Evolutionary conservation across 2,797 vertebrate genomes (phyloP).

Genomic region (Pteropus rufus): DNA sequence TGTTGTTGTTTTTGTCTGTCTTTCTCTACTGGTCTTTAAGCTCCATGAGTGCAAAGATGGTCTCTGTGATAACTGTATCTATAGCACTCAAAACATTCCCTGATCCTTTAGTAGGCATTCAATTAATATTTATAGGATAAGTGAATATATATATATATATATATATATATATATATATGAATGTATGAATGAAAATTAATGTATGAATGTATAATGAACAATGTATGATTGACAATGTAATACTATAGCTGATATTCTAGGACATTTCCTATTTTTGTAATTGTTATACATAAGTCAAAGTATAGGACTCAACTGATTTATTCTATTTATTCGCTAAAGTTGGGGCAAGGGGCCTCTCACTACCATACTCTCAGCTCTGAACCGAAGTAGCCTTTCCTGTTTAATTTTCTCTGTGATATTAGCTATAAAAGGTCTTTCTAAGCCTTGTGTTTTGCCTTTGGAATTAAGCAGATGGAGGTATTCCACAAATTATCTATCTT

Average conservation of each 20-base stretch:
- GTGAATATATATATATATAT: background rate
- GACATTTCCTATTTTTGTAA: background rate
- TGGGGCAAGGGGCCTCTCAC: background rate
- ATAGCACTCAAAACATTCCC: background rate
- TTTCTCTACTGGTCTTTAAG: background rate
- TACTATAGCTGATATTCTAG: background rate
- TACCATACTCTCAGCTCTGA: background rate
- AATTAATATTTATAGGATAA: background rate
- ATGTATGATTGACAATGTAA: background rate
- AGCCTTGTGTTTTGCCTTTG: background rate
- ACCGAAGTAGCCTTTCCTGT: background rate
- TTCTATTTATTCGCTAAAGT: background rate
- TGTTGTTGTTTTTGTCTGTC: background rate
- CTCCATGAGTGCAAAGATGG: background rate
- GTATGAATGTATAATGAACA: background rate
- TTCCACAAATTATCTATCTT: background rate
- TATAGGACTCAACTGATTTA: background rate
- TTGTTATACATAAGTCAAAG: background rate
- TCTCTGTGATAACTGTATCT: background rate
- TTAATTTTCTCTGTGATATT: background rate
- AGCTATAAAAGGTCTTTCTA: background rate
- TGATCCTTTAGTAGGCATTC: background rate
- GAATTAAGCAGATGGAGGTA: background rate
- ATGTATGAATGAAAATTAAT: background rate
- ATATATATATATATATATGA: background rate